Evolutionary conservation across 2,888 invertebrate species (phyloP).

Genomic region (Ptychoptera albimana): DNA sequence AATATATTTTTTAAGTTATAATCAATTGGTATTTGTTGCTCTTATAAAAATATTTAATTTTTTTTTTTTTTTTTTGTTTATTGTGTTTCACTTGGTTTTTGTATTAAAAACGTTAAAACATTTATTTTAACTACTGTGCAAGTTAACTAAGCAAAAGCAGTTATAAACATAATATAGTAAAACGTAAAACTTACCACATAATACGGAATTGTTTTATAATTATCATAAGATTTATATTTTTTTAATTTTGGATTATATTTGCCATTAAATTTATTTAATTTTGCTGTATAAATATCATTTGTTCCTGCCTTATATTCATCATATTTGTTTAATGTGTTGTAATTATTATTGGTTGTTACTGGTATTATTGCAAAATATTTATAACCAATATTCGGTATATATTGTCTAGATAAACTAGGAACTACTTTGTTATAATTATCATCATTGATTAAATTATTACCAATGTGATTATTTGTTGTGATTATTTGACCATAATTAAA

Average conservation of each 20-base stretch:
- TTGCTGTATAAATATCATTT: slow-evolving; percentile 11
- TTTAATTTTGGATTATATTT: slow-evolving; percentile 29
- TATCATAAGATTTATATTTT: slow-evolving; percentile 28
- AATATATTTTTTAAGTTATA: too few relatives aligned
- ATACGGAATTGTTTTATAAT: slow-evolving; percentile 22
- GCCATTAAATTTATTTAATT: slow-evolving; percentile 24
- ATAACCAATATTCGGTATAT: slow-evolving; percentile 26
- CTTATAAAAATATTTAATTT: too few relatives aligned
- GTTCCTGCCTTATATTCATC: slow-evolving; percentile 8
- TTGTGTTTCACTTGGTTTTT: too few relatives aligned
- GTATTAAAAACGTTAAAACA: too few relatives aligned
- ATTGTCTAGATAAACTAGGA: slow-evolving; percentile 22
- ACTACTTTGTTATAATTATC: slow-evolving; percentile 13
- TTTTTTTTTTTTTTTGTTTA: too few relatives aligned
- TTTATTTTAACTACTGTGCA: too few relatives aligned
- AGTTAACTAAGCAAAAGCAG: too few relatives aligned
- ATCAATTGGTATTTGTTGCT: too few relatives aligned
- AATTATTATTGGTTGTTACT: slow-evolving; percentile 2
- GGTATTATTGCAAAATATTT: slow-evolving; percentile 25
- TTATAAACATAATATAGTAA: too few relatives aligned
- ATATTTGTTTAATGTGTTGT: slow-evolving; percentile 7
- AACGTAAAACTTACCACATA: slow-evolving; percentile 22
- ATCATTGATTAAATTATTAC: slow-evolving; percentile 3
- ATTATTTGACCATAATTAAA: slow-evolving; percentile 18
- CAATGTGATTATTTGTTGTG: slow-evolving; percentile 6